These are phyloP conservation scores for Phylloscopus collybita DNA, from an alignment of 2,797 vertebrate genomes.

Conservation along the genomic window DNA sequence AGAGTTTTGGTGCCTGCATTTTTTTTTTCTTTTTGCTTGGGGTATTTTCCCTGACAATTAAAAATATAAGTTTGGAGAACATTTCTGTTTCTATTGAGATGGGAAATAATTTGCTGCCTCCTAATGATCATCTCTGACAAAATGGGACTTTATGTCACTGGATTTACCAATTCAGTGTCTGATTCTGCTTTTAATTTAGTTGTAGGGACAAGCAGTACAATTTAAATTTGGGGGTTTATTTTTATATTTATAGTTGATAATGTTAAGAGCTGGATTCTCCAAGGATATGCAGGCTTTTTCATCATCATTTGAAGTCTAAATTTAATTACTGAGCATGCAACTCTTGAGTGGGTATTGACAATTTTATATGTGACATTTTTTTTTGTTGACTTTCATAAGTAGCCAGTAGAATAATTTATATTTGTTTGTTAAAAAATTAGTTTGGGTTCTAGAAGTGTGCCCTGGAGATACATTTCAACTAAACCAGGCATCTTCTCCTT, in stretches of 20 bases:
- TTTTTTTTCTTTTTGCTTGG: background rate
- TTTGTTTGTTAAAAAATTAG: background rate
- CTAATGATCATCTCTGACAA: conserved; percentile 8
- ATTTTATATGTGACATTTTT: background rate
- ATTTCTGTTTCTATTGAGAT: conserved; percentile 16
- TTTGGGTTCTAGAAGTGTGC: background rate
- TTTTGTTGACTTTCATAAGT: background rate
- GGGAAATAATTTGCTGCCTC: conserved; percentile 17
- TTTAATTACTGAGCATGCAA: background rate
- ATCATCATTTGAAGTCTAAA: background rate
- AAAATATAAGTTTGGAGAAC: conserved; percentile 24
- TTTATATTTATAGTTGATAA: background rate
- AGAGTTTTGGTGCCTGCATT: background rate
- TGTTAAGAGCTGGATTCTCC: background rate
- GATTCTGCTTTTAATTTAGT: conserved; percentile 4
- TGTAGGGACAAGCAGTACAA: background rate
- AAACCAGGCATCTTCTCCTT: background rate
- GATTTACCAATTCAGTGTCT: background rate
- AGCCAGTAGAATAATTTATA: background rate
- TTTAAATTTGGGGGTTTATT: background rate
- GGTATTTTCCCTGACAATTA: background rate
- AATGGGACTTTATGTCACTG: background rate
- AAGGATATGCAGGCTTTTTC: background rate
- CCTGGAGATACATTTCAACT: background rate
- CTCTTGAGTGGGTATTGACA: background rate